Base-by-base conservation (phyloP, 2,888 invertebrate species). In the Morinoia aosen region DNA sequence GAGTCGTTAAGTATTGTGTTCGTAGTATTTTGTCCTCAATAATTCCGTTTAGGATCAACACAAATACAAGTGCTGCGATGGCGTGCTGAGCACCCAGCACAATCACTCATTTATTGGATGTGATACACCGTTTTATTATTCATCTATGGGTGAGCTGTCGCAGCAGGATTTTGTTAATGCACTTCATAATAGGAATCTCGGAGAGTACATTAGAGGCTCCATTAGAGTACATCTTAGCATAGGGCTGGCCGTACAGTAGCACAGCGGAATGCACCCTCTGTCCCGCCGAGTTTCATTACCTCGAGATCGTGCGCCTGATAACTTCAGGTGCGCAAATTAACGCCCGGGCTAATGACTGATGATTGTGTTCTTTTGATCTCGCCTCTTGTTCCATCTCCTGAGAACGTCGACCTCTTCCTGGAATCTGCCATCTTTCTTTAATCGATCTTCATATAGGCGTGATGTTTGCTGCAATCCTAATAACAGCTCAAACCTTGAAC, bases 261-360 rank as follows among this genome's bases (percentile, higher is more conserved):
- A 57, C 93, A 33, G n/a, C 33, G 76, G 93, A 93, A n/a, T 56
- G 57, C 93, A 25, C 93, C 93, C 25, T 93, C 90, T 39, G 57
- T 93, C 93, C 57, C 48, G 93, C 93, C 56, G 57, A 57, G 93
- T 57, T 93, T 93, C 93, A 57, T 93, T 93, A 93, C 93, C 19
- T 57, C 48, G 25, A 56, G 93, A 93, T 93, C 93, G 56, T 57
- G 56, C 11, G 56, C 57, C n/a, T 57, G 93, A 93, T 93, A 93
- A 93, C 93, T 93, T 93, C 93, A 57, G 93, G 57, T n/a, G 93
- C 48, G 12, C 48, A 57, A 93, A 93, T 93, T 93, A 93, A 57
- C 56, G 56, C 57, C 12, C 56, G 39, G 33, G 48, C 93, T 93
- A 57, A 93, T 93, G 93, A 93, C 93, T 57, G 93, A 93, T 57